phyloP scores from a whole-genome alignment of 2,797 vertebrate genomes.

The Chloroceryle inda region DNA sequence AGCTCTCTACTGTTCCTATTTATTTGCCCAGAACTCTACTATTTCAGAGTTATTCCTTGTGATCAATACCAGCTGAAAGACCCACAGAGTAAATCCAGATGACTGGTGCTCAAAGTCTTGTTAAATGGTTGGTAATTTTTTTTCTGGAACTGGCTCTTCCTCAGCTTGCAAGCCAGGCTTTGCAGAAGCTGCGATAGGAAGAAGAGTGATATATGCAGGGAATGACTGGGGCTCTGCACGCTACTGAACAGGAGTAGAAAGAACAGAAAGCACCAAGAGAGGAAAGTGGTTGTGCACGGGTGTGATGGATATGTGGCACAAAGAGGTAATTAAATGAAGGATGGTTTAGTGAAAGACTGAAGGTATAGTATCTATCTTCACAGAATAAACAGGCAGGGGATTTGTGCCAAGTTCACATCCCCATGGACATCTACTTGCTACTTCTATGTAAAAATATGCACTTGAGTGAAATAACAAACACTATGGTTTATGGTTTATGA shows the following conservation, averaged over 20 bases:
- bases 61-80: constrained; percentile 38
- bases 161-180: background rate
- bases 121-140: background rate
- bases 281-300: background rate
- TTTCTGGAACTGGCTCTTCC: background rate
- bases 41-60: constrained; percentile 6
- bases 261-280: background rate
- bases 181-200: background rate
- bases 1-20: background rate
- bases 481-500: background rate
- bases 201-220: background rate
- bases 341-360: background rate
- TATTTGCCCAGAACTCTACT: constrained; percentile 11
- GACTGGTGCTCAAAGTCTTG: background rate
- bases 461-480: background rate
- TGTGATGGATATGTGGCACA: background rate
- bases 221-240: background rate
- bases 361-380: background rate
- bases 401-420: background rate
- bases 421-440: background rate
- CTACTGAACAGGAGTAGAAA: background rate
- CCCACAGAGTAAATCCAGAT: constrained; percentile 5
- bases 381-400: background rate
- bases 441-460: background rate
- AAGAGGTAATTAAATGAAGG: background rate